phyloP scores from a whole-genome alignment of 2,113 vertebrate species.

The Ictalurus punctatus region DNA sequence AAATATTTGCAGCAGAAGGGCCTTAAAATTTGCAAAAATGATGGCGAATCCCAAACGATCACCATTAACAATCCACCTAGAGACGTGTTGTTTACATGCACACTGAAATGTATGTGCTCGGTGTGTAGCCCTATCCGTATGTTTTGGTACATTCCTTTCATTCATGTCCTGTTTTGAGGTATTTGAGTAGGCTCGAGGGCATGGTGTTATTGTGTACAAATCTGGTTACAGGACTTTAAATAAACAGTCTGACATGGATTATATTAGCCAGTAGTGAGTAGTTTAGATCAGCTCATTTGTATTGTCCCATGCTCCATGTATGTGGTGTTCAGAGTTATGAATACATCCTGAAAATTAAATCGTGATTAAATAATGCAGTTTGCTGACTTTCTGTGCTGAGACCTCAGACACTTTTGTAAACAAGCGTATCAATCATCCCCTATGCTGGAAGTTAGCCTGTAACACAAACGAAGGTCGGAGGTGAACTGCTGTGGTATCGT shows the following conservation, averaged over 20 bases:
- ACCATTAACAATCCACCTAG: too few species aligned
- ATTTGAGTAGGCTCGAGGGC: background rate
- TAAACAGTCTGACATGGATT: background rate
- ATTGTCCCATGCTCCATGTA: background rate
- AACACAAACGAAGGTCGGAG: too few species aligned
- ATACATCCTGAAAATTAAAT: background rate
- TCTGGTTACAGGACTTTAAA: background rate
- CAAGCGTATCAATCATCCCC: too few species aligned
- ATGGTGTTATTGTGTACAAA: background rate
- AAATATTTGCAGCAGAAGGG: background rate
- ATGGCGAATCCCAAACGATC: too few species aligned
- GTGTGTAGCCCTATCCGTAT: background rate
- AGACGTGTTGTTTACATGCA: background rate
- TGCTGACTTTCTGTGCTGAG: background rate
- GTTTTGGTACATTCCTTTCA: background rate
- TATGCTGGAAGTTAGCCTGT: background rate
- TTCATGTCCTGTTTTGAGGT: background rate
- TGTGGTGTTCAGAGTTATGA: background rate
- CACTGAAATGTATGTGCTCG: background rate
- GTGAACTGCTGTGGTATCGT: too few species aligned
- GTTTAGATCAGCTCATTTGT: background rate
- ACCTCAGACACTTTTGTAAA: background rate
- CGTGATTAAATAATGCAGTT: background rate
- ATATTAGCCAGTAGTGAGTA: background rate
- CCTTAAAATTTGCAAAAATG: background rate